These are phyloP conservation scores for Acipenser oxyrinchus DNA, from an alignment of 2,797 vertebrate species.

Conservation along the genomic window DNA sequence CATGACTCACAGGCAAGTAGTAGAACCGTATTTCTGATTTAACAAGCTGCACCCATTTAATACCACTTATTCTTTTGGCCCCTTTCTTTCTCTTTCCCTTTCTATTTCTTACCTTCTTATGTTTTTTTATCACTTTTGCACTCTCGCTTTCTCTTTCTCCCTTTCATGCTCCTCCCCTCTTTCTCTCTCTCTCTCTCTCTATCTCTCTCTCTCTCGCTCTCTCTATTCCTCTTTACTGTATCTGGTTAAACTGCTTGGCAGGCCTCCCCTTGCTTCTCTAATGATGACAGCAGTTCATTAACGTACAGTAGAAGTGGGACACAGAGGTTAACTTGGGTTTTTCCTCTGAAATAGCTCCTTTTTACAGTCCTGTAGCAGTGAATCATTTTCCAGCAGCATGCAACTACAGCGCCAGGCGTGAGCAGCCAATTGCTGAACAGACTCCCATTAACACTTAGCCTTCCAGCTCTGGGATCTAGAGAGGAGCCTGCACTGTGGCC, in stretches of 20 bases:
- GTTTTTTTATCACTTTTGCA: constrained; percentile 4
- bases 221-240: constrained; percentile 41
- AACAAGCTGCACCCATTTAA: background rate
- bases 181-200: constrained; percentile 7
- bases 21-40: no score
- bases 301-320: constrained; percentile 30
- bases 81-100: constrained; percentile 9
- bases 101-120: background rate
- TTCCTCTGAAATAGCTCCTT: constrained; percentile 35
- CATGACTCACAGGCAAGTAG: no score
- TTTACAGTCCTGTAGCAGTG: constrained; percentile 37
- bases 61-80: background rate
- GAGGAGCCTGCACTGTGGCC: background rate
- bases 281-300: constrained; percentile 50
- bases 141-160: constrained; percentile 5
- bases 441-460: constrained; percentile 12
- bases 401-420: constrained; percentile 22
- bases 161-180: constrained; percentile 4
- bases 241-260: constrained; percentile 34
- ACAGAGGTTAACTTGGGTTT: constrained; percentile 33
- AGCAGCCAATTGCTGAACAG: constrained; percentile 27
- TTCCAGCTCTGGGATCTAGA: background rate
- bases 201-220: constrained; percentile 6
- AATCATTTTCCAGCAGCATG: constrained; percentile 29
- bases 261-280: constrained; percentile 27